Evolutionary conservation across 2,113 vertebrate species (phyloP), one percentile per base, ranked within the genome.

Genomic region (Serilophus lunatus): DNA sequence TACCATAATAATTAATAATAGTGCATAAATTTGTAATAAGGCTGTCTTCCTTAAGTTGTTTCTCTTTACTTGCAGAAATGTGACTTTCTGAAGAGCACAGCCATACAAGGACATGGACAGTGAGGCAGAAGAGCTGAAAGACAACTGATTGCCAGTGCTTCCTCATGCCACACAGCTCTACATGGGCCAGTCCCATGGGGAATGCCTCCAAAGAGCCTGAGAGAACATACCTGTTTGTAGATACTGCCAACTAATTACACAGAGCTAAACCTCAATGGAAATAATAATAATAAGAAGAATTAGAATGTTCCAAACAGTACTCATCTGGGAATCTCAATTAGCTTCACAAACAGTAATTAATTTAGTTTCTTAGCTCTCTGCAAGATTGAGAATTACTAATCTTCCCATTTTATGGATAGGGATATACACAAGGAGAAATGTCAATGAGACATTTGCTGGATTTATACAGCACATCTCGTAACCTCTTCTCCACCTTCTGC

Each of bases 341-440:
- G 47, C 66, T 94, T 57, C 71, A 96, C 63, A 80, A 92, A 93
- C 33, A 90, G 87, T 95, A 96, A 96, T 96, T 95, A 96, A 96
- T 96, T 95, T 94, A 94, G 78, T 66, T 92, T 89, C 69, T 87
- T 84, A 79, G 66, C 38, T 76, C 59, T 69, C 86, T 77, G 59
- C 47, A 66, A 88, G 82, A 80, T 6, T 91, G 33, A 90, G 35
- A 95, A 86, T 92, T 88, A 44, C 31, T 88, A 81, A 88, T 82
- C 56, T 91, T 84, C 64, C 20, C 51, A n/a, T 92, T 92, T 93
- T 65, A 74, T 82, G 71, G 59, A 49, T 35, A 19, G 19, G 8
- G 63, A 71, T 64, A 61, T 25, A 44, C 12, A 51, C 16, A 61
- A 8, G 40, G 24, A 69, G 57, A 56, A 56, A 5, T 35, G 15